Conservation (phyloP, 30 jellyfish, hydroid and myxozoan genomes). For the Aurelia coerulea region DNA sequence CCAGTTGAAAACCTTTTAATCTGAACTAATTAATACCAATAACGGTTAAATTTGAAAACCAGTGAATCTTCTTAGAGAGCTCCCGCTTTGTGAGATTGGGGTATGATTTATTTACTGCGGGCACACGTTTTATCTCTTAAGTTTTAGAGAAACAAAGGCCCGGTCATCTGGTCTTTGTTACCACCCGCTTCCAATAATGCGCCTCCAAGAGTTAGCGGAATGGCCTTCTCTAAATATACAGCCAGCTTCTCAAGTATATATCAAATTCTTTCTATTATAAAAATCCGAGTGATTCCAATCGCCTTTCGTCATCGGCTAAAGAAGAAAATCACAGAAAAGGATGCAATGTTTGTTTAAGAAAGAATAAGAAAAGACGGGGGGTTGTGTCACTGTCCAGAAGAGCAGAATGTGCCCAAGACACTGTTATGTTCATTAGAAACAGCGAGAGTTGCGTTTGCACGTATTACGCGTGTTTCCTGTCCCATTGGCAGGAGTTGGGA, state of each 20-base stretch:
- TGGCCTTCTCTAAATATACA: no score
- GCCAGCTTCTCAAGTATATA: background rate
- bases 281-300: conserved; percentile 16
- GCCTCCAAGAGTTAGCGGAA: conserved; percentile 12
- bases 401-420: no score
- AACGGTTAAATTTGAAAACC: conserved; percentile 2
- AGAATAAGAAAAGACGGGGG: conserved; percentile 45
- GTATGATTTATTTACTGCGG: background rate
- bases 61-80: conserved; percentile 16
- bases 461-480: no score
- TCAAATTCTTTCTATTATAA: background rate
- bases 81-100: conserved; percentile 24
- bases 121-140: conserved; percentile 11
- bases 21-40: background rate
- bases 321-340: conserved; percentile 16
- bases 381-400: no score
- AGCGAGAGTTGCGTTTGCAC: no score
- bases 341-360: conserved; percentile 50
- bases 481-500: no score
- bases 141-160: conserved; percentile 9
- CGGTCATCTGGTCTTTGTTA: conserved; percentile 13
- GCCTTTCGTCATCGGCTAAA: conserved; percentile 19
- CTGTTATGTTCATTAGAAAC: no score
- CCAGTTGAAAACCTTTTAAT: background rate
- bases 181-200: conserved; percentile 8